Conservation (phyloP, 1,140 invertebrate species). For the Lepidurus couesii region DNA sequence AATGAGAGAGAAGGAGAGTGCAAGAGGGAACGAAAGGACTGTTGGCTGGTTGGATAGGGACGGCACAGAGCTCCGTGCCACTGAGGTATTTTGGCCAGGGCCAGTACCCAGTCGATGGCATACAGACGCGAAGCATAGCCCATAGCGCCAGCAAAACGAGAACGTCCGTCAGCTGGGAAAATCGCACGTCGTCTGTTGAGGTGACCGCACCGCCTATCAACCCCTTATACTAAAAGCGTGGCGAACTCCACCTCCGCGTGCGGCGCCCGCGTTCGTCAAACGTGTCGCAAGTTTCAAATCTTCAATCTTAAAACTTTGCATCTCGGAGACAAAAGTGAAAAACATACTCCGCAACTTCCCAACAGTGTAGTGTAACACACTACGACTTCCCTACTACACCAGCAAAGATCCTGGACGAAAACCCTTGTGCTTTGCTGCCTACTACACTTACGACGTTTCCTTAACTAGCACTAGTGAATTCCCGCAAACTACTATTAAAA, state of each 20-base stretch:
- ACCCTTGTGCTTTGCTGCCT: not conserved
- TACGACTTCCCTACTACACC: not conserved
- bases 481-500: not conserved
- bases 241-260: constrained; percentile 20
- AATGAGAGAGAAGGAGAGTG: constrained; percentile 15
- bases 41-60: constrained; percentile 16
- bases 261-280: constrained; percentile 20
- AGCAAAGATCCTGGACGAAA: not conserved
- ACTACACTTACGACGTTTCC: not conserved
- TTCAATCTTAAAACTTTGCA: constrained; percentile 19
- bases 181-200: constrained; percentile 20
- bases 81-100: constrained; percentile 20
- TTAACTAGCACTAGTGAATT: not conserved
- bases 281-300: constrained; percentile 21
- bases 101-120: constrained; percentile 12
- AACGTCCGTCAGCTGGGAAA: constrained; percentile 20
- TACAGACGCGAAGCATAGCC: constrained; percentile 18
- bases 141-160: constrained; percentile 12
- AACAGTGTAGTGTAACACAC: not conserved
- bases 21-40: constrained; percentile 9
- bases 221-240: constrained; percentile 18
- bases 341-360: not conserved
- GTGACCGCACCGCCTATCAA: constrained; percentile 20
- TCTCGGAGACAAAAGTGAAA: not conserved
- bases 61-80: constrained; percentile 16